A percentile compares a stretch with the other conserved stretches of the same genome.
phyloP scores from a whole-genome alignment of 2,888 invertebrate species.

The Biston stratarius region DNA sequence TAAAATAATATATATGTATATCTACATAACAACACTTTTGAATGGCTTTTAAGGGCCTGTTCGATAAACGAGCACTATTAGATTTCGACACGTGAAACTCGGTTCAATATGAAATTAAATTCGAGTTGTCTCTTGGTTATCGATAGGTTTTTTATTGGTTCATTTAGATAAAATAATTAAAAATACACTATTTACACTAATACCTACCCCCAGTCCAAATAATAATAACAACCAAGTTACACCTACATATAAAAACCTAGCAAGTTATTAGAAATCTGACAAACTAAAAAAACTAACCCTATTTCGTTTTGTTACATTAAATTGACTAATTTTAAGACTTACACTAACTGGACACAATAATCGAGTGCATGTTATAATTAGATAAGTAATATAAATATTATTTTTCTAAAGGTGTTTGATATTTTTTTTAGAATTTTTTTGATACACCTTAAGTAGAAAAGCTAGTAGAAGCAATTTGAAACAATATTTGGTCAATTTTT shows the following conservation, averaged over 20 bases:
- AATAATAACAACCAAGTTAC: constrained; percentile 73
- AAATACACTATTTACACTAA: constrained; percentile 57
- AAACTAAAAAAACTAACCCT: constrained; percentile 63
- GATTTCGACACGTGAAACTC: background rate
- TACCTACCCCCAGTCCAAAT: constrained; percentile 76
- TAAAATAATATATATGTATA: too few species aligned
- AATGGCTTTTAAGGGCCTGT: too few species aligned
- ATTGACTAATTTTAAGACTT: constrained; percentile 79
- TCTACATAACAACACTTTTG: too few species aligned
- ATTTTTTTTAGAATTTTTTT: constrained; percentile 56
- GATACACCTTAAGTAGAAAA: constrained; percentile 72
- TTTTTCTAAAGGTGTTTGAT: constrained; percentile 46
- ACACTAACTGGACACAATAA: constrained; percentile 73
- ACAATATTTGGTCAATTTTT: constrained; percentile 75
- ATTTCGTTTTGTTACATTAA: constrained; percentile 70
- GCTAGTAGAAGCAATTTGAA: constrained; percentile 65
- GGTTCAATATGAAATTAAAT: constrained; percentile 17
- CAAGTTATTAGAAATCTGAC: constrained; percentile 62
- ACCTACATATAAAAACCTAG: constrained; percentile 72
- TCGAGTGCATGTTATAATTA: constrained; percentile 60
- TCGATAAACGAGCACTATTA: too few species aligned
- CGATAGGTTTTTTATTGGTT: constrained; percentile 1
- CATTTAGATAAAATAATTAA: constrained; percentile 32
- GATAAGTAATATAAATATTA: constrained; percentile 27
- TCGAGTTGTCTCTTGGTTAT: constrained; percentile 12